phyloP scores from a whole-genome alignment of 2,888 invertebrate genomes.

The Cheilosia vernalis region DNA sequence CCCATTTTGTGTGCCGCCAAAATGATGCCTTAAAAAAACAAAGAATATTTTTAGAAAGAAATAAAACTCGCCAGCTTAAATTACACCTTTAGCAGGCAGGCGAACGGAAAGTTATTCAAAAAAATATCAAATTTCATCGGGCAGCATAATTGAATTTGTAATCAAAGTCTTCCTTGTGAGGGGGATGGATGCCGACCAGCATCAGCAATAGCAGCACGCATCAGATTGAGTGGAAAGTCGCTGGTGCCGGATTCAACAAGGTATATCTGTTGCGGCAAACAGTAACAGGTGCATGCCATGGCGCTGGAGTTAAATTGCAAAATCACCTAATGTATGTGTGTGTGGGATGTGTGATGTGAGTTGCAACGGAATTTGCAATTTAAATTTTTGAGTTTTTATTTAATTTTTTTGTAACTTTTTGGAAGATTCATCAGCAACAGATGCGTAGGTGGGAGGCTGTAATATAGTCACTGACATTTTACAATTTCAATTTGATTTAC shows the following conservation, averaged over 20 bases:
- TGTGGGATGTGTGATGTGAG: not conserved
- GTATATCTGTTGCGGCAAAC: not conserved
- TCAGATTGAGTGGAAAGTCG: constrained; percentile 10
- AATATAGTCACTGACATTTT: not conserved
- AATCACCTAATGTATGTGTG: not conserved
- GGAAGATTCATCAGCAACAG: not conserved
- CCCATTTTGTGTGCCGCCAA: constrained; percentile 24
- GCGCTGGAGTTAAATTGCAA: constrained; percentile 32
- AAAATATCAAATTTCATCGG: constrained; percentile 46
- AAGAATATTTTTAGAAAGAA: not conserved
- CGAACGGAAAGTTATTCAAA: constrained; percentile 29
- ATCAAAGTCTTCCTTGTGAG: not conserved
- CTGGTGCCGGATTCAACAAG: constrained; percentile 13
- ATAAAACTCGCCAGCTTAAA: constrained; percentile 22
- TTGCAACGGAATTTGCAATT: constrained; percentile 31
- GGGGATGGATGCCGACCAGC: not conserved
- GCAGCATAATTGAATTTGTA: not conserved
- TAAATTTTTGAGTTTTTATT: not conserved
- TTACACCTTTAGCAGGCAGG: constrained; percentile 17
- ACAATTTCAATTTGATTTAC: not conserved
- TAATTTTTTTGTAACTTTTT: not conserved
- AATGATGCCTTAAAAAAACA: not conserved
- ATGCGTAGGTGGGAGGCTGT: not conserved
- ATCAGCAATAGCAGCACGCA: constrained; percentile 12
- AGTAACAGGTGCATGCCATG: constrained; percentile 35